A percentile compares a stretch with the other conserved stretches of the same genome.
Evolutionary conservation across 2,888 invertebrate genomes (phyloP).

Genomic region (Antheraea yamamai): DNA sequence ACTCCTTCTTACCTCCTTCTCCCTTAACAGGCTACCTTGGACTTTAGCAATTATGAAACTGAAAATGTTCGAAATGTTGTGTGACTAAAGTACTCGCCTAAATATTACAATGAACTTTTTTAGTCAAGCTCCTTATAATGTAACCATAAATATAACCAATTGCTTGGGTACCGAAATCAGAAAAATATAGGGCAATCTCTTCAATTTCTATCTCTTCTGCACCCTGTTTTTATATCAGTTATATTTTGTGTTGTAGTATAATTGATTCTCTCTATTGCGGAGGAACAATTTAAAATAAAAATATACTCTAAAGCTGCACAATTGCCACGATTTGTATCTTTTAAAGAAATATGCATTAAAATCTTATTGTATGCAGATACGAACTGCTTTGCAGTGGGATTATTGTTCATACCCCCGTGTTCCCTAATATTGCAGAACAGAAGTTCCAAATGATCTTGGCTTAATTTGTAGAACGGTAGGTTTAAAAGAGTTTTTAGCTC

Average conservation of each 20-base stretch:
- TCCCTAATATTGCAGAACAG: background rate
- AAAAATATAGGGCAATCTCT: background rate
- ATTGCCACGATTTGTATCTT: too few relatives aligned
- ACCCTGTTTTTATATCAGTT: background rate
- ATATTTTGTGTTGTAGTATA: background rate
- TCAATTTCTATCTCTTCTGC: background rate
- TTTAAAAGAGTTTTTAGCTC: background rate
- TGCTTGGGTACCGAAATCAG: background rate
- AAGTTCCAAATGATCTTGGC: background rate
- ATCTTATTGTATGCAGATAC: background rate
- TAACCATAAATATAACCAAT: background rate
- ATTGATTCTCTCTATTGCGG: conserved; percentile 23
- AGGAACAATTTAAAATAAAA: conserved; percentile 16
- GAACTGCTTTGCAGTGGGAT: conserved; percentile 35
- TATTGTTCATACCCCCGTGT: conserved; percentile 28
- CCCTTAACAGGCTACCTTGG: too few relatives aligned
- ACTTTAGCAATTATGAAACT: too few relatives aligned
- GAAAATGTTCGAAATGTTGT: too few relatives aligned
- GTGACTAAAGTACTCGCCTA: too few relatives aligned
- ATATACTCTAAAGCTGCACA: too few relatives aligned
- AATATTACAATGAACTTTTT: background rate
- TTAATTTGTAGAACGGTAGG: background rate
- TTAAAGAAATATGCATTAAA: too few relatives aligned
- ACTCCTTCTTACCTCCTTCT: too few relatives aligned
- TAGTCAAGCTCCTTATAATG: too few relatives aligned